Conservation (phyloP, 2,888 invertebrate species). For the Odontothrips loti region DNA sequence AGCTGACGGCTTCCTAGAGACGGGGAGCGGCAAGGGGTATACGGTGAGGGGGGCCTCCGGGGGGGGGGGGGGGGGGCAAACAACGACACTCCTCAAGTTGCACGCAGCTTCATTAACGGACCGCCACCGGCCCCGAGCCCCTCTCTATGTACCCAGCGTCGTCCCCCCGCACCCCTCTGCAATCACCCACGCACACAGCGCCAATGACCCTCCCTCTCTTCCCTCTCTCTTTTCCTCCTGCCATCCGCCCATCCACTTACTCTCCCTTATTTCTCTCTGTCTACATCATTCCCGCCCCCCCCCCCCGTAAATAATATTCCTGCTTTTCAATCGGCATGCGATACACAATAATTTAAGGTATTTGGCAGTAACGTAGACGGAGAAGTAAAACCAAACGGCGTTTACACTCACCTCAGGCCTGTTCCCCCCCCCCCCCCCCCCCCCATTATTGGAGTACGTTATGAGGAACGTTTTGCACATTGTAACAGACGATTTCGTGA, state of each 20-base stretch:
- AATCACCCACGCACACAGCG: background rate
- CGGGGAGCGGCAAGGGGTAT: background rate
- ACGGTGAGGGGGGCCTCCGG: background rate
- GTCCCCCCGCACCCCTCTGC: background rate
- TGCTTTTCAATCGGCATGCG: too few relatives aligned
- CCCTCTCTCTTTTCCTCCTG: background rate
- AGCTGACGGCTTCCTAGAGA: background rate
- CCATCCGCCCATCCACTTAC: background rate
- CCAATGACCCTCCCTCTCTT: background rate
- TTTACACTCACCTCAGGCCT: too few relatives aligned
- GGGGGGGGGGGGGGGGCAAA: background rate
- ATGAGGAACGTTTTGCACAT: too few relatives aligned
- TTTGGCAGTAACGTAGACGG: too few relatives aligned
- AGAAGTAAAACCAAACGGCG: too few relatives aligned
- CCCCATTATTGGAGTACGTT: too few relatives aligned
- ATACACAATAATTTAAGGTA: too few relatives aligned
- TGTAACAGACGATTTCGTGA: too few relatives aligned
- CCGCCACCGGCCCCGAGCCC: background rate
- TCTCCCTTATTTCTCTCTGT: background rate
- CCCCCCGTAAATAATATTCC: background rate
- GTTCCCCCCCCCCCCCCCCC: too few relatives aligned
- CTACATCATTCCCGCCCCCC: background rate
- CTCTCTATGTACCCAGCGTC: background rate
- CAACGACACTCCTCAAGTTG: conserved; percentile 19
- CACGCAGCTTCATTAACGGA: conserved; percentile 8